These are phyloP conservation scores for Nannoperca obscura DNA, from an alignment of 2,797 vertebrate species.

Conservation along the genomic window DNA sequence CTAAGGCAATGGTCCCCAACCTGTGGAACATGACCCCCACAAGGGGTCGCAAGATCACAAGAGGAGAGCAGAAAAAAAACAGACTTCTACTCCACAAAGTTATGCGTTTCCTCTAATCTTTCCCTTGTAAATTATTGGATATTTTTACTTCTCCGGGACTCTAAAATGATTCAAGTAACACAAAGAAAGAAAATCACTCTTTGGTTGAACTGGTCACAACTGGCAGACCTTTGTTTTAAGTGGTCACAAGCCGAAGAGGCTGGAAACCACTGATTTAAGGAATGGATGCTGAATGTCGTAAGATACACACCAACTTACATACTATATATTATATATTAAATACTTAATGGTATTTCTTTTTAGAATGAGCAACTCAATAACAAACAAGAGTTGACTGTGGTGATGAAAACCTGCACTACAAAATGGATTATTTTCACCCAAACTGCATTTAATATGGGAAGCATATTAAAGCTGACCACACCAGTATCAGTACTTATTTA, in stretches of 20 bases:
- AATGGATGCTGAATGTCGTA: not conserved
- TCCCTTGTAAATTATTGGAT: too few species aligned
- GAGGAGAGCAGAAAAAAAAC: not conserved
- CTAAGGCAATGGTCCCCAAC: not conserved
- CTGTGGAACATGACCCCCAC: not conserved
- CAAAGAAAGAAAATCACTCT: not conserved
- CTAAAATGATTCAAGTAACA: not conserved
- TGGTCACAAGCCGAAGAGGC: not conserved
- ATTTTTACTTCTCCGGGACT: not conserved
- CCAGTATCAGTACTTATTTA: not conserved
- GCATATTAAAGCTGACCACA: not conserved
- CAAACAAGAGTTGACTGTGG: not conserved
- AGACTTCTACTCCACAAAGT: not conserved
- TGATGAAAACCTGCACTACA: not conserved
- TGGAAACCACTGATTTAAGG: not conserved
- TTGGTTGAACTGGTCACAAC: not conserved
- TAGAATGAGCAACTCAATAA: too few species aligned
- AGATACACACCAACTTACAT: not conserved
- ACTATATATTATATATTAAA: not conserved
- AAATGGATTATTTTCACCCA: not conserved
- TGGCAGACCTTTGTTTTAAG: not conserved
- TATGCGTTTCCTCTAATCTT: not conserved
- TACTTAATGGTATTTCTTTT: too few species aligned
- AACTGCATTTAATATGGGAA: conserved; percentile 1
- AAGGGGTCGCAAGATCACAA: not conserved